Evolutionary conservation across 1,140 invertebrate genomes (phyloP), one percentile per base, ranked within the genome.

Genomic region (Hestina assimilis): DNA sequence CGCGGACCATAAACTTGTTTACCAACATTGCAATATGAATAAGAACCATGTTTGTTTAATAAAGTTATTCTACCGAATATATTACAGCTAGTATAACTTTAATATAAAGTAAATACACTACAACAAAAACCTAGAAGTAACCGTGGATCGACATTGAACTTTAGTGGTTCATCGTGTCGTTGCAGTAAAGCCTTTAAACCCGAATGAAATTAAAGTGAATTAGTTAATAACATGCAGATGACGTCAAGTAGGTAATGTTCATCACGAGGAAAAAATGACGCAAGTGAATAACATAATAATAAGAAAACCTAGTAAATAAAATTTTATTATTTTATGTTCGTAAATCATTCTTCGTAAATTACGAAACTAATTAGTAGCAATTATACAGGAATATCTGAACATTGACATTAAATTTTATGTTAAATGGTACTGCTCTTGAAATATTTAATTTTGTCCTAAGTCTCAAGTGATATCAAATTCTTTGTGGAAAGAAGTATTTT

Each of bases 171-270:
- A 35, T 24, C 52, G 20, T 50, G 12, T 17, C 8, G 12, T 35
- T 38, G 21, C 31, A 38, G 47, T 50, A 38, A 50, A 50, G 33
- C 47, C 45, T 47, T 50, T 50, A 50, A 50, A 9, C 12, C 31
- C 14, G n/a, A 48, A 50, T 50, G 21, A 23, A 48, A 42, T 51
- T 23, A 51, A 23, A 38, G 21, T 26, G 19, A 40, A 28, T 42
- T 57, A 46, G 12, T 38, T 26, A 46, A 24, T 46, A 14, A 50
- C 40, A 20, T 24, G 17, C 5, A 19, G 43, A 38, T 57, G 54
- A 57, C 54, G 54, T 57, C 45, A 57, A 29, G 35, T 48, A 48
- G 41, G 38, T 55, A 56, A 47, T 47, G 33, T 47, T 57, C 42
- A 14, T 40, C n/a, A 29, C 15, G 26, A 48, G 54, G 45, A 48